Percentiles rank a stretch among this genome's conserved stretches.
These are phyloP conservation scores for Okapia johnstoni DNA, from an alignment of 2,113 vertebrate genomes.

Conservation along the genomic window DNA sequence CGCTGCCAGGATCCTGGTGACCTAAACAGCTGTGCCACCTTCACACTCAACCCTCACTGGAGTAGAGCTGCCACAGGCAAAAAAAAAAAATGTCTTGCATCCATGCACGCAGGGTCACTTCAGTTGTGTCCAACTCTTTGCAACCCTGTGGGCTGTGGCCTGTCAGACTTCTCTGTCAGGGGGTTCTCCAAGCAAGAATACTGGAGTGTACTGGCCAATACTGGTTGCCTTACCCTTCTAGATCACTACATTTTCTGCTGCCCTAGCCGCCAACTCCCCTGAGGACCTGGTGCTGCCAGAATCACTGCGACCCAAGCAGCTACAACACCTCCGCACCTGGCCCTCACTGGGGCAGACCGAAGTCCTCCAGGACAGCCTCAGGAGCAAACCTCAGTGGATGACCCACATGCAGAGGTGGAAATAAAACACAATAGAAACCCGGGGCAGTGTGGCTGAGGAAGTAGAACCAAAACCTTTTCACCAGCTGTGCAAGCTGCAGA, in stretches of 20 bases:
- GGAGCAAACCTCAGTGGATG: neutral
- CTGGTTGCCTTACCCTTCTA: neutral
- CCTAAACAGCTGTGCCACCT: neutral
- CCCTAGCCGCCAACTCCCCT: neutral
- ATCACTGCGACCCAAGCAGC: neutral
- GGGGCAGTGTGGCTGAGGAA: neutral
- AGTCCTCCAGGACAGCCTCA: neutral
- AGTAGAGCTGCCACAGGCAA: neutral
- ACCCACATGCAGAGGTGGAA: neutral
- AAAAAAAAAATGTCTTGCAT: neutral
- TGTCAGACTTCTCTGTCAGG: neutral
- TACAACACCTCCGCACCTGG: neutral
- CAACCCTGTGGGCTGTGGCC: neutral
- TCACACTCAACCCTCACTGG: neutral
- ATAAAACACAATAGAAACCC: neutral
- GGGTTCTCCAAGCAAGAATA: neutral
- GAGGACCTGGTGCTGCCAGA: neutral
- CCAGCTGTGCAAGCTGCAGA: neutral
- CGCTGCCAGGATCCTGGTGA: accelerated
- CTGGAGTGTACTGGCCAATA: neutral
- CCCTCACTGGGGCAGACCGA: neutral
- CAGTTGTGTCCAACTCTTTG: neutral
- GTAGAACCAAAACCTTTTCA: neutral
- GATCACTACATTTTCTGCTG: neutral
- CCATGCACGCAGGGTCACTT: neutral